Conservation (phyloP, 2,797 vertebrate species). For the Enteromius afrohamiltoni region DNA sequence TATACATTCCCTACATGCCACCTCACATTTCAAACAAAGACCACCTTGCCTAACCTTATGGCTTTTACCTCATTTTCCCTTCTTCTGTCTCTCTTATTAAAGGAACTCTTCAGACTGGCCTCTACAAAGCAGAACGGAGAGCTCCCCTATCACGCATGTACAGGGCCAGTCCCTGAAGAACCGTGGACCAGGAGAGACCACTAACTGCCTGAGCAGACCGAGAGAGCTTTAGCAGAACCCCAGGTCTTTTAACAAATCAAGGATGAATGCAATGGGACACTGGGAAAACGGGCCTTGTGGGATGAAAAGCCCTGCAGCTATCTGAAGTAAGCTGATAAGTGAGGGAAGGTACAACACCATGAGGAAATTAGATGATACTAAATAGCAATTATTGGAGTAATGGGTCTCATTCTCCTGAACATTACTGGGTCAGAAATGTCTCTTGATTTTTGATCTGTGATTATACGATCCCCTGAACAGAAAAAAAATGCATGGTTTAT, state of each 20-base stretch:
- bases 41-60: constrained; percentile 6
- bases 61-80: background rate
- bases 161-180: background rate
- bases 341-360: background rate
- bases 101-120: background rate
- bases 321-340: constrained; percentile 2
- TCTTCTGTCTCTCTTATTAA: background rate
- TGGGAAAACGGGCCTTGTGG: background rate
- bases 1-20: background rate
- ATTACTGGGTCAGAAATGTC: background rate
- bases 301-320: background rate
- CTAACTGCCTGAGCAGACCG: background rate
- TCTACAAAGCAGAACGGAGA: background rate
- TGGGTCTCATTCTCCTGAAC: background rate
- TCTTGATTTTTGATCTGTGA: background rate
- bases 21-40: constrained; percentile 35
- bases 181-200: background rate
- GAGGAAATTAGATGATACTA: constrained; percentile 9
- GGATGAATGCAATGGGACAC: constrained; percentile 18
- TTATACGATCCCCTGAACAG: background rate
- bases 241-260: constrained; percentile 6
- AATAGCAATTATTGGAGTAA: background rate
- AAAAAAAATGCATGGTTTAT: background rate
- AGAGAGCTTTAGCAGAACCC: background rate
- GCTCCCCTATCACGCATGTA: background rate